Evolutionary conservation across 2,888 invertebrate species (phyloP).

Genomic region (Glomeris marginata): DNA sequence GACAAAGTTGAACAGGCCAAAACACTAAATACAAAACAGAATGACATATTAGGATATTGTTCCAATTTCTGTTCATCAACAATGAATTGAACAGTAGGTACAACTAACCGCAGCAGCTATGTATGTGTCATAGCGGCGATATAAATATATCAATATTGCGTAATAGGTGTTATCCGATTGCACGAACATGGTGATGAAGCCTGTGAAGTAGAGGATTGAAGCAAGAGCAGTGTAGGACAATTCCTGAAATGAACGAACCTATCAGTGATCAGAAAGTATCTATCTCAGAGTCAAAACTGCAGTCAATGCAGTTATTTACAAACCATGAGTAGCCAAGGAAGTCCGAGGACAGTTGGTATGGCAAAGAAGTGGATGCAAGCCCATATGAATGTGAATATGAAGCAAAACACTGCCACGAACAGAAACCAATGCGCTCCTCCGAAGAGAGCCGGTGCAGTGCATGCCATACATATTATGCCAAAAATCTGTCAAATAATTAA

Average conservation of each 20-base stretch:
- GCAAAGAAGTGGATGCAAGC: constrained; percentile 20
- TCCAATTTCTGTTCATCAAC: neutral
- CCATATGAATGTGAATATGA: constrained; percentile 53
- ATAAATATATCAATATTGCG: constrained; percentile 1
- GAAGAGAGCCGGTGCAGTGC: constrained; percentile 51
- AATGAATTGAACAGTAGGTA: neutral
- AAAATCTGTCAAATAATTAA: constrained; percentile 46
- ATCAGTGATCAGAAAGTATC: neutral
- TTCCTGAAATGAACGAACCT: constrained; percentile 44
- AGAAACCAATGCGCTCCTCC: constrained; percentile 63
- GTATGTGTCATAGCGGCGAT: constrained; percentile 17
- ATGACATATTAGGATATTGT: constrained; percentile 3
- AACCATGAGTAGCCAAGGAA: constrained; percentile 20
- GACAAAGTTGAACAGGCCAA: constrained; percentile 63
- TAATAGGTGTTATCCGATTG: constrained; percentile 20
- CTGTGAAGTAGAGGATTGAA: constrained; percentile 56
- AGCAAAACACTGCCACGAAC: constrained; percentile 64
- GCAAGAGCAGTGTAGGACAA: constrained; percentile 55
- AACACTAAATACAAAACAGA: constrained; percentile 41
- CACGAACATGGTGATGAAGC: constrained; percentile 62
- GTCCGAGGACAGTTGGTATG: constrained; percentile 16
- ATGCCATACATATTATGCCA: constrained; percentile 71
- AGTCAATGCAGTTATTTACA: too few relatives aligned
- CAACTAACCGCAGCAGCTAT: constrained; percentile 20
- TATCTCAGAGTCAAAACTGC: neutral